Conservation (phyloP, 2,888 invertebrate species). For the Chouioia cunea region DNA sequence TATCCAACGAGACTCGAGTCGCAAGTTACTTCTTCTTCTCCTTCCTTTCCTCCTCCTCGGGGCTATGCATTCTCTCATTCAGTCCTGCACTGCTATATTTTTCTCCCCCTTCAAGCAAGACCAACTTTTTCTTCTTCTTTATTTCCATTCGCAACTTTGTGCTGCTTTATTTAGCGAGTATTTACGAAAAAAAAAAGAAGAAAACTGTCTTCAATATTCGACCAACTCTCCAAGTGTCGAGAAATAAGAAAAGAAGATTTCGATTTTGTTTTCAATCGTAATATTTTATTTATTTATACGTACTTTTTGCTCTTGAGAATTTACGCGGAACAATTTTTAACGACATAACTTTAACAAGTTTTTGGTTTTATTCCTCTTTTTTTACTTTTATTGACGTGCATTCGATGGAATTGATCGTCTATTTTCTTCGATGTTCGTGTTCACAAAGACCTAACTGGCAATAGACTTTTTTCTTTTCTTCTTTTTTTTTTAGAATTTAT, state of each 20-base stretch:
- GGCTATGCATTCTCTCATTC: conserved; percentile 25
- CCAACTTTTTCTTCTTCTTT: conserved; percentile 12
- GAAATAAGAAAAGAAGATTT: not conserved
- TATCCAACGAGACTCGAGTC: conserved; percentile 49
- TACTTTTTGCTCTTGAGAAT: not conserved
- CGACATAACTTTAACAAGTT: no score
- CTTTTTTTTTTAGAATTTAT: no score
- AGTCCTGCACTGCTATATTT: conserved; percentile 1
- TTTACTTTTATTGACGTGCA: no score
- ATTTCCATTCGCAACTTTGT: conserved; percentile 37
- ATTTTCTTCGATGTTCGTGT: no score
- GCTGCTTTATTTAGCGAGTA: conserved; percentile 20
- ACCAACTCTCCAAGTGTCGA: no score
- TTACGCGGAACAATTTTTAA: not conserved
- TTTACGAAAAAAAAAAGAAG: conserved; percentile 7
- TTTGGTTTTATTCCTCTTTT: no score
- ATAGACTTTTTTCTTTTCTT: no score
- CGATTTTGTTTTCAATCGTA: conserved; percentile 14
- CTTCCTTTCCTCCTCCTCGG: no score
- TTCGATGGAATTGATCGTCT: no score
- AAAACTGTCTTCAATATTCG: not conserved
- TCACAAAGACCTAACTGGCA: no score
- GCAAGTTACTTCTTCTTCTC: conserved; percentile 37
- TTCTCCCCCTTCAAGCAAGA: not conserved
- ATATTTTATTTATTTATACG: not conserved